Conservation (phyloP, 2,888 invertebrate genomes). For the Ceraclea dissimilis region DNA sequence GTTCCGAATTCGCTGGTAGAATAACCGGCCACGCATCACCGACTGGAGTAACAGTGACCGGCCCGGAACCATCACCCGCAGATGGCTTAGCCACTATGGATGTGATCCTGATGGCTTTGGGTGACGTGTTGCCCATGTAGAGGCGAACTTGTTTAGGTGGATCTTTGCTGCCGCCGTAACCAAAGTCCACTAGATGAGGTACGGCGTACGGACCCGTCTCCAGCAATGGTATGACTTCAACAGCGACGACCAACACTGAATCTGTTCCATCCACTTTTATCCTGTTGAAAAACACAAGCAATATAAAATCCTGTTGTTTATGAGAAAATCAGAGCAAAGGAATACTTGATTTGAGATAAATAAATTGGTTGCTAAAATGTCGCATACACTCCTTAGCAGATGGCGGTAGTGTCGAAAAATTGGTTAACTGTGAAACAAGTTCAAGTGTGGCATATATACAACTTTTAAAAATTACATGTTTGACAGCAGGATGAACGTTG, state of each 20-base stretch:
- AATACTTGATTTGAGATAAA: too few relatives aligned
- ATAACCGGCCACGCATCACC: constrained; percentile 26
- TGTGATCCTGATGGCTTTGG: constrained; percentile 27
- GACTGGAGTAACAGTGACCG: constrained; percentile 27
- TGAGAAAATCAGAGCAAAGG: too few relatives aligned
- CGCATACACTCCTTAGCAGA: background rate
- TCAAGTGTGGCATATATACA: too few relatives aligned
- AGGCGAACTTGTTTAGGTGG: constrained; percentile 46
- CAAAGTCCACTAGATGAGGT: constrained; percentile 74
- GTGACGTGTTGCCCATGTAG: constrained; percentile 35
- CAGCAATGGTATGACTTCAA: constrained; percentile 73
- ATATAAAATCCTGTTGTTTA: too few relatives aligned
- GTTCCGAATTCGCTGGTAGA: constrained; percentile 54
- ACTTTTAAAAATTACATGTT: too few relatives aligned
- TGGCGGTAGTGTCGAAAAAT: background rate
- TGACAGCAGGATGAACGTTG: too few relatives aligned
- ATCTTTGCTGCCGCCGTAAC: constrained; percentile 66
- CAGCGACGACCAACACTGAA: constrained; percentile 68
- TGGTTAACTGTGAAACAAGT: too few relatives aligned
- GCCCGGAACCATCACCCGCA: constrained; percentile 29
- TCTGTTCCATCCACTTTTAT: constrained; percentile 62
- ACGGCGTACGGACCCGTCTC: constrained; percentile 69
- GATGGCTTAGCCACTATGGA: constrained; percentile 26
- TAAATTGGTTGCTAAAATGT: too few relatives aligned
- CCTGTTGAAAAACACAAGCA: constrained; percentile 35